A percentile compares a stretch with the other conserved stretches of the same genome.
phyloP scores from a whole-genome alignment of 2,888 invertebrate genomes.

The Acanthosepion lycidas region DNA sequence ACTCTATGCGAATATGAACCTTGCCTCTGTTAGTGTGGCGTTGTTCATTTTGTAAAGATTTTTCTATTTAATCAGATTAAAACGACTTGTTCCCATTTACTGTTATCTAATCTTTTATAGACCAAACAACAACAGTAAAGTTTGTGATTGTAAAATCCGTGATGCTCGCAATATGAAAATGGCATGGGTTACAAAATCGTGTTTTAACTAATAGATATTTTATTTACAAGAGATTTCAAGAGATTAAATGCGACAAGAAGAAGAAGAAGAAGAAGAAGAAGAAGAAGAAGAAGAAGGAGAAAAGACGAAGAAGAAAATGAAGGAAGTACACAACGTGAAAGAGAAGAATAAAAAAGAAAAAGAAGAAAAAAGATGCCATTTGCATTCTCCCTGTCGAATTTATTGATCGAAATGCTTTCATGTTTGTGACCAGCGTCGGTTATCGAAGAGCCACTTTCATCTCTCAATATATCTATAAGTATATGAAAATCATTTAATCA shows the following conservation, averaged over 20 bases:
- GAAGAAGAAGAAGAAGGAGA: too few relatives aligned
- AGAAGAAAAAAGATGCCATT: not conserved
- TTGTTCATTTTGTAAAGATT: too few relatives aligned
- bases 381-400: not conserved
- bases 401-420: not conserved
- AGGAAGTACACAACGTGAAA: not conserved
- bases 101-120: not conserved
- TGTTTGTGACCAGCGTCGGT: not conserved
- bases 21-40: too few relatives aligned
- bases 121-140: not conserved
- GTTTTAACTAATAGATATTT: too few relatives aligned
- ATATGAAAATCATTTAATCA: slow-evolving; percentile 1
- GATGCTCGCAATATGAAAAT: not conserved
- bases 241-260: not conserved
- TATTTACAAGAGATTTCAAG: not conserved
- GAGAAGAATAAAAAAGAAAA: not conserved
- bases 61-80: too few relatives aligned
- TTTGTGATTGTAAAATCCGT: not conserved
- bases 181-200: too few relatives aligned
- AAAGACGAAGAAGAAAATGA: not conserved
- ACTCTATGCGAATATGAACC: too few relatives aligned
- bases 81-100: not conserved
- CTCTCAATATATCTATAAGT: not conserved
- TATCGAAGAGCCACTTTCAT: not conserved
- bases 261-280: not conserved